phyloP scores from a whole-genome alignment of 2,113 vertebrate species.

The Ramphastos sulfuratus region DNA sequence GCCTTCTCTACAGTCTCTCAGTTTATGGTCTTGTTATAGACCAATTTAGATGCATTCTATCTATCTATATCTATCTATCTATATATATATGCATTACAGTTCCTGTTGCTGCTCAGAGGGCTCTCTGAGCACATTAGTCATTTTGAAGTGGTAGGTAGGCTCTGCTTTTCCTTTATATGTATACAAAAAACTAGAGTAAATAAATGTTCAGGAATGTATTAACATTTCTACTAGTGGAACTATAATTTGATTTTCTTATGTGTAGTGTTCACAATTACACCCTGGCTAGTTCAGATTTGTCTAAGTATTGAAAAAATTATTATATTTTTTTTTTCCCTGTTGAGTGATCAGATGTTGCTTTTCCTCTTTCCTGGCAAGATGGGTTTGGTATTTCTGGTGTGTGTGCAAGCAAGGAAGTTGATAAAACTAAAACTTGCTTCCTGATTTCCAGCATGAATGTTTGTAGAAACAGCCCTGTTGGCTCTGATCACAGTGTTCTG shows the following conservation, averaged over 20 bases:
- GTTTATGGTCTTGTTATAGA: background rate
- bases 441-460: background rate
- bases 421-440: background rate
- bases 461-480: background rate
- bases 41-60: background rate
- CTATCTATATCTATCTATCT: background rate
- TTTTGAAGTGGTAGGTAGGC: background rate
- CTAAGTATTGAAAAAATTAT: no score
- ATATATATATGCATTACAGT: background rate
- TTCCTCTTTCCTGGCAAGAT: background rate
- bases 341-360: background rate
- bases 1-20: background rate
- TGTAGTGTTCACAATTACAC: background rate
- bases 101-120: background rate
- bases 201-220: background rate
- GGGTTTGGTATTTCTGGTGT: background rate
- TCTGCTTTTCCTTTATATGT: background rate
- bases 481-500: background rate
- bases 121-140: background rate
- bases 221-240: background rate
- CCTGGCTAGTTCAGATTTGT: background rate
- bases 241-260: background rate
- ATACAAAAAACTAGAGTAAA: background rate
- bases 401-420: background rate
- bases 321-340: no score